Evolutionary conservation across 2,888 invertebrate species (phyloP).

Genomic region (Dasypogon diadema): DNA sequence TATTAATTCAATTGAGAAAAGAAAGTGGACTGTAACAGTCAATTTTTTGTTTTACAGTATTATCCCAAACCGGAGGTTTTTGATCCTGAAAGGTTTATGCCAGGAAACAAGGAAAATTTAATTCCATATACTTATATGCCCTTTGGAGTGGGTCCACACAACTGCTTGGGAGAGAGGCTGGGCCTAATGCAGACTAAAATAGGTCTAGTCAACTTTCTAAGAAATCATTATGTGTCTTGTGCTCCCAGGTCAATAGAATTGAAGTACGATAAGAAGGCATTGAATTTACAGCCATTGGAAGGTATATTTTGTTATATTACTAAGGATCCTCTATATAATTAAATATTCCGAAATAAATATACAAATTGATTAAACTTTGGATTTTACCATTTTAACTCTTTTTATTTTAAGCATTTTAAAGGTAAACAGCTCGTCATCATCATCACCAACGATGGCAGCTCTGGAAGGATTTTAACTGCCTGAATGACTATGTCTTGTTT

Average conservation of each 20-base stretch:
- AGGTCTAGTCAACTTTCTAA: constrained; percentile 64
- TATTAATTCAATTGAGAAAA: too few relatives aligned
- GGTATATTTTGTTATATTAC: neutral
- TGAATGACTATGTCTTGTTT: too few relatives aligned
- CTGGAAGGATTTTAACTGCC: too few relatives aligned
- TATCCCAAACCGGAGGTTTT: constrained; percentile 65
- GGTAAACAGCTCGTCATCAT: too few relatives aligned
- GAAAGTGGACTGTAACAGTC: too few relatives aligned
- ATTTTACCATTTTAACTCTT: too few relatives aligned
- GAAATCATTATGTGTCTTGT: constrained; percentile 63
- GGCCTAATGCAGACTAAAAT: constrained; percentile 64
- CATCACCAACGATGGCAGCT: too few relatives aligned
- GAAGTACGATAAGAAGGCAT: constrained; percentile 60
- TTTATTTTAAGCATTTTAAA: too few relatives aligned
- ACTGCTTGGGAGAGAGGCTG: constrained; percentile 66
- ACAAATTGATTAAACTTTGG: too few relatives aligned
- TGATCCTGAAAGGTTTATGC: constrained; percentile 66
- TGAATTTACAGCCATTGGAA: neutral
- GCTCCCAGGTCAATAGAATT: constrained; percentile 59
- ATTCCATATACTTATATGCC: constrained; percentile 66
- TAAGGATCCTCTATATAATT: neutral
- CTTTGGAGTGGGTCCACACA: constrained; percentile 66
- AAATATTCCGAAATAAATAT: too few relatives aligned
- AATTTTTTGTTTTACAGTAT: constrained; percentile 59
- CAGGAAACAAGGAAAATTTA: constrained; percentile 62